Conservation (phyloP, 2,888 invertebrate genomes). For the Galerucella nymphaeae region DNA sequence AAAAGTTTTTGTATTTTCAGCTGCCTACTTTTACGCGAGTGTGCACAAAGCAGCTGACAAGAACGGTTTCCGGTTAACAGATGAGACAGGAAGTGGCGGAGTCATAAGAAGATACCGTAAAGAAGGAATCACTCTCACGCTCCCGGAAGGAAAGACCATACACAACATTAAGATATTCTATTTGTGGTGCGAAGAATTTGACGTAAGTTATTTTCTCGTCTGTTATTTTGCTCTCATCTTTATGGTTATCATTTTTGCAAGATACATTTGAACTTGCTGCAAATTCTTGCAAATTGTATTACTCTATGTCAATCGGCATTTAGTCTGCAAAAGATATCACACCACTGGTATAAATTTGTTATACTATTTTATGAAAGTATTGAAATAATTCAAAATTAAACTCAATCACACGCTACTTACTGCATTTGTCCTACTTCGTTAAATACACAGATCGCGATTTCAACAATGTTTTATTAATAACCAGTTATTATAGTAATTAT, state of each 20-base stretch:
- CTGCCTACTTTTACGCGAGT: constrained; percentile 92
- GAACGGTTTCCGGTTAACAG: constrained; percentile 79
- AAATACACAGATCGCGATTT: neutral
- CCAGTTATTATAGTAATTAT: neutral
- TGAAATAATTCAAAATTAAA: no score
- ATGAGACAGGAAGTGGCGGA: constrained; percentile 84
- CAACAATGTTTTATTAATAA: neutral
- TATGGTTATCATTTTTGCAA: no score
- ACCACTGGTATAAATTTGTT: no score
- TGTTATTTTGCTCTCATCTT: no score
- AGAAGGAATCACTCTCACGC: constrained; percentile 83
- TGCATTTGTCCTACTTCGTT: neutral
- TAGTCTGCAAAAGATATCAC: no score
- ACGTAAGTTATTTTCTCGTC: constrained; percentile 74
- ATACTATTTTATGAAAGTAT: no score
- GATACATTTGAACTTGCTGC: no score
- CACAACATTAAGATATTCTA: constrained; percentile 88
- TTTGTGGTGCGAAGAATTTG: constrained; percentile 91
- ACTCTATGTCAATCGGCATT: no score
- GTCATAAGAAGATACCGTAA: constrained; percentile 85
- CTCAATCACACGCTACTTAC: no score
- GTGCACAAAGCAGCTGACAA: constrained; percentile 75
- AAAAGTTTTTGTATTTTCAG: constrained; percentile 67
- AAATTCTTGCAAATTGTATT: no score
- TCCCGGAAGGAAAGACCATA: constrained; percentile 88